A percentile compares a stretch with the other conserved stretches of the same genome.
phyloP scores from a whole-genome alignment of 2,888 invertebrate genomes.

The Protodeltote pygarga region DNA sequence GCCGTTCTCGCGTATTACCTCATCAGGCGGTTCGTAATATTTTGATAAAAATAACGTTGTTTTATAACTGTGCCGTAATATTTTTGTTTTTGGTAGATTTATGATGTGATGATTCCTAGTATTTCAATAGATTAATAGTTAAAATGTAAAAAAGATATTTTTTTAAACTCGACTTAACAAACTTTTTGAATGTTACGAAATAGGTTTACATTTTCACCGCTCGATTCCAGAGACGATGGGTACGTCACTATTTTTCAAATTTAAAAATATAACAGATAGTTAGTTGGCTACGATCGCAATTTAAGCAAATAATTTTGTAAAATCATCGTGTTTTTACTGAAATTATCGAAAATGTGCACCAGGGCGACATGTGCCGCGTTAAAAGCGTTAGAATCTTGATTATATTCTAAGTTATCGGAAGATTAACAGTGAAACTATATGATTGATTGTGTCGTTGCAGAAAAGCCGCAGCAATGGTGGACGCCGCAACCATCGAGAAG shows the following conservation, averaged over 20 bases:
- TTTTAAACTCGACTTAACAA: constrained; percentile 21
- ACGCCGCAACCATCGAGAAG: constrained; percentile 96
- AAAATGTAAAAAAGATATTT: constrained; percentile 1
- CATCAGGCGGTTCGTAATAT: constrained; percentile 83
- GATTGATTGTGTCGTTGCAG: constrained; percentile 79
- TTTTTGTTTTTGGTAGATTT: not conserved
- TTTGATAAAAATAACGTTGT: constrained; percentile 39
- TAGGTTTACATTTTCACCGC: constrained; percentile 54
- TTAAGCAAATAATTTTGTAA: constrained; percentile 3
- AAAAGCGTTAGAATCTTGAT: constrained; percentile 76
- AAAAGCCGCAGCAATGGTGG: constrained; percentile 94
- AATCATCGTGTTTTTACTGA: constrained; percentile 18
- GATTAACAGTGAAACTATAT: constrained; percentile 19
- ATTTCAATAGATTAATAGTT: not conserved
- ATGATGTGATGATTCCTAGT: not conserved
- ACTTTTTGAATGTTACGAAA: constrained; percentile 39
- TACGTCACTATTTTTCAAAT: constrained; percentile 69
- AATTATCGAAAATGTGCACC: constrained; percentile 72
- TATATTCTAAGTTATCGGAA: constrained; percentile 28
- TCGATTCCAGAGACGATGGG: constrained; percentile 60
- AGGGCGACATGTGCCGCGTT: constrained; percentile 82
- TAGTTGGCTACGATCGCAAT: constrained; percentile 22
- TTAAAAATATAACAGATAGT: constrained; percentile 47
- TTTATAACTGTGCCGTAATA: constrained; percentile 9
- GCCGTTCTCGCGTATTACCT: constrained; percentile 85